phyloP scores from a whole-genome alignment of 2,797 vertebrate genomes.

The Hylomyscus alleni region DNA sequence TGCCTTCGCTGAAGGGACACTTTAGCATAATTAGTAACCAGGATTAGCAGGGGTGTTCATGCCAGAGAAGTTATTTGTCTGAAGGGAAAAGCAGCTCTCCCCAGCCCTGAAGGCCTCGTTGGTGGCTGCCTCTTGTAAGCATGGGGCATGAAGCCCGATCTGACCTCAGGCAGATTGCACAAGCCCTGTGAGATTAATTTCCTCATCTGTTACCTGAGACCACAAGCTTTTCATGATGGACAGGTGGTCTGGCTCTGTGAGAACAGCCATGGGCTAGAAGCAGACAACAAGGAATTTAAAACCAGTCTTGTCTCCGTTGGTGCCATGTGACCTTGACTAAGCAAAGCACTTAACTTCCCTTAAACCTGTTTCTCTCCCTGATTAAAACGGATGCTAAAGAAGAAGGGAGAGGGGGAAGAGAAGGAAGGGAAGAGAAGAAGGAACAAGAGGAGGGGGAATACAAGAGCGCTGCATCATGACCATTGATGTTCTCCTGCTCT shows the following conservation, averaged over 20 bases:
- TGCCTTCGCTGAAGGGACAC: neutral
- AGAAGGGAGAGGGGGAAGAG: no score
- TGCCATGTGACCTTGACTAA: constrained; percentile 71
- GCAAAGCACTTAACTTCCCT: constrained; percentile 1
- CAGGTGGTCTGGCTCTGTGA: constrained; percentile 69
- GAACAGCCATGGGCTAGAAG: constrained; percentile 18
- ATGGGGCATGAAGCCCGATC: neutral
- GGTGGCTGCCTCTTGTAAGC: neutral
- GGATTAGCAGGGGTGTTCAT: constrained; percentile 30
- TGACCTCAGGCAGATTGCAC: constrained; percentile 63
- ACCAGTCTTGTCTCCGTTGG: constrained; percentile 42
- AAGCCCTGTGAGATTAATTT: constrained; percentile 63
- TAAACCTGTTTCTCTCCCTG: constrained; percentile 40
- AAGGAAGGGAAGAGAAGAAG: neutral
- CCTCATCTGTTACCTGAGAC: constrained; percentile 75
- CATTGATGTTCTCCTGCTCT: neutral
- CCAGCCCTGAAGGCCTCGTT: neutral
- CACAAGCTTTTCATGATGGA: constrained; percentile 56
- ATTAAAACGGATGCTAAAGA: neutral
- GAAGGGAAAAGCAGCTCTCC: constrained; percentile 24
- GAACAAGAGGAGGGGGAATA: no score
- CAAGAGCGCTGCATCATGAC: neutral
- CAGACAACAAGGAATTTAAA: constrained; percentile 66
- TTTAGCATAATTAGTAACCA: neutral
- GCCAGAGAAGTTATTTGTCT: constrained; percentile 45